Percentiles rank a stretch among this genome's conserved stretches.
phyloP scores from a whole-genome alignment of 2,888 invertebrate genomes.

The Malacosoma neustria region DNA sequence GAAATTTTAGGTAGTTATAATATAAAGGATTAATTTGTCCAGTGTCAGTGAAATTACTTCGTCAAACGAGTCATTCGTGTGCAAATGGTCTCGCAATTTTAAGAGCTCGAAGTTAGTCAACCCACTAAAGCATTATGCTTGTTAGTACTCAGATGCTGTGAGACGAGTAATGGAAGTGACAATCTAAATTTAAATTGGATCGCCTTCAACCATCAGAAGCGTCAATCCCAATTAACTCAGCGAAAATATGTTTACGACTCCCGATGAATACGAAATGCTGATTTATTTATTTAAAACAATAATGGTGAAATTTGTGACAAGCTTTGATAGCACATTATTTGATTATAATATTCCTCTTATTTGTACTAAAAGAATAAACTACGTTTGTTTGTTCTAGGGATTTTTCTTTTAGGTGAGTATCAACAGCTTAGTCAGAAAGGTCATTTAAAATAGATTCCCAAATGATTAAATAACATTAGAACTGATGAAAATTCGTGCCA shows the following conservation, averaged over 20 bases:
- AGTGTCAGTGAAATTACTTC: conserved; percentile 2
- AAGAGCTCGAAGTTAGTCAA: not conserved
- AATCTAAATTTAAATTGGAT: conserved; percentile 11
- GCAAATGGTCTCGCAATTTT: not conserved
- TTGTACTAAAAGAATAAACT: too few relatives aligned
- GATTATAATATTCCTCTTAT: too few relatives aligned
- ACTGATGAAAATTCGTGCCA: too few relatives aligned
- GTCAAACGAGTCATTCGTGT: not conserved
- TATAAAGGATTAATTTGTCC: too few relatives aligned
- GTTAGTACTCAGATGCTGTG: not conserved
- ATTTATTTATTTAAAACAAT: not conserved
- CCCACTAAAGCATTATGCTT: conserved; percentile 1
- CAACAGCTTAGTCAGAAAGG: too few relatives aligned
- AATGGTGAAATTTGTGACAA: not conserved
- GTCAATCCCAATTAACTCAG: conserved; percentile 4
- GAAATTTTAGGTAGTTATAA: too few relatives aligned
- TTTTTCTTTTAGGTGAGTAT: too few relatives aligned
- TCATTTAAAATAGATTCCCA: too few relatives aligned
- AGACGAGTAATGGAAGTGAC: conserved; percentile 5
- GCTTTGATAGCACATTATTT: too few relatives aligned
- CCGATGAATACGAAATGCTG: not conserved
- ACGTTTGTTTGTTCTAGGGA: too few relatives aligned
- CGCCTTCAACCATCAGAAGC: conserved; percentile 1
- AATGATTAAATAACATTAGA: too few relatives aligned
- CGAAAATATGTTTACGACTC: conserved; percentile 1